phyloP scores from a whole-genome alignment of 2,113 vertebrate genomes.

The Odobenus rosmarus region DNA sequence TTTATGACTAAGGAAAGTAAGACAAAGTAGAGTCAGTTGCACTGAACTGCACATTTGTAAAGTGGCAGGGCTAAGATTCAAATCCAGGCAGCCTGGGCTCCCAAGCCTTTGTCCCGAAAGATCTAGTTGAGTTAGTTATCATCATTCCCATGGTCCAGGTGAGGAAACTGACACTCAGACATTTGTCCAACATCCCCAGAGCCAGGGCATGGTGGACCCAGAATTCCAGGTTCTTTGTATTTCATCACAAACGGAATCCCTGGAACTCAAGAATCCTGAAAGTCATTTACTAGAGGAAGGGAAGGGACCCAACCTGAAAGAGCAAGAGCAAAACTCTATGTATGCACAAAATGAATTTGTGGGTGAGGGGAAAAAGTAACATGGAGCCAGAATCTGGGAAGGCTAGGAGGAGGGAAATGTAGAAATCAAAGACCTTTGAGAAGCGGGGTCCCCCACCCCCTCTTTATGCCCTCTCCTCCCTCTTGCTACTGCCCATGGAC shows the following conservation, averaged over 20 bases:
- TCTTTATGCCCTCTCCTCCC: background rate
- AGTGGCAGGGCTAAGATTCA: background rate
- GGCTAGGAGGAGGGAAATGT: background rate
- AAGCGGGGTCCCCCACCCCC: accelerated
- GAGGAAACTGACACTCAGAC: background rate
- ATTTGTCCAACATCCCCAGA: background rate
- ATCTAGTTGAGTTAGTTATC: background rate
- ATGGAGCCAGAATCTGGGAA: background rate
- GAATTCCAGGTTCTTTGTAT: conserved; percentile 30
- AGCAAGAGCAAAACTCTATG: background rate
- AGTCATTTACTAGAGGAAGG: background rate
- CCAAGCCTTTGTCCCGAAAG: background rate
- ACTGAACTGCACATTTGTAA: background rate
- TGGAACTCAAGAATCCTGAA: background rate
- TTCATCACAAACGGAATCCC: background rate
- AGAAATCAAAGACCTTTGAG: background rate
- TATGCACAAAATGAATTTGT: background rate
- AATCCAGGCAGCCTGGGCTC: background rate
- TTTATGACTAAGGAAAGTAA: background rate
- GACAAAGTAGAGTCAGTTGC: background rate
- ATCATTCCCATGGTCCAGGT: background rate
- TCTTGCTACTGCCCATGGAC: background rate
- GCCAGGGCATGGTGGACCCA: background rate
- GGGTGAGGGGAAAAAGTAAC: background rate
- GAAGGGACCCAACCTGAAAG: background rate